Base-by-base conservation (phyloP, 2,113 vertebrate genomes). In the Callospermophilus lateralis region DNA sequence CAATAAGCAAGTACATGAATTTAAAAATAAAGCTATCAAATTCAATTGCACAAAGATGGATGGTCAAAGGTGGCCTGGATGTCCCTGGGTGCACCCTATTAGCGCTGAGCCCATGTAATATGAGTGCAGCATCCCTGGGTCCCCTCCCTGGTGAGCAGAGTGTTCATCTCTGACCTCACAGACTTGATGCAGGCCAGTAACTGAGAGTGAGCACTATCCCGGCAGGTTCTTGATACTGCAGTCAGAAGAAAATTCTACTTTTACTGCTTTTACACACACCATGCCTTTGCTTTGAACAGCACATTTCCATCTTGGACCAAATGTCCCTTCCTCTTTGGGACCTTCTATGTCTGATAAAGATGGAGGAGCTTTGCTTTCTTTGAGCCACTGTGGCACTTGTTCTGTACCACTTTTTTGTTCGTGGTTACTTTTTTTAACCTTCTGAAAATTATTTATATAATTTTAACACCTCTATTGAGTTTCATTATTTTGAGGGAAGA, bases 101-200 rank as follows among this genome's bases (percentile, higher is more conserved):
- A 9, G 42, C 74, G 84, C 68, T 17, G 39, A 81, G 79, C 15
- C 39, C 34, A 3, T 9, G 34, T 2, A 11, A 0, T 1, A 45
- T 11, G 42, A 65, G 16, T 17, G 37, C n/a, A 2, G 24, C 34
- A 12, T n/a, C 53, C 19, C 37, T 1, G 13, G 37, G 48, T 26
- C 51, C 32, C 20, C n/a, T 8, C 65, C 63, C 58, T 37, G 72
- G 28, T 24, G 58, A 10, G 1, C 48, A 10, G 45, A 32, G 26
- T 42, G 0, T 10, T 53, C 3, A 4, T 15, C 0, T 0, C 74
- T 11, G 17, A 16, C 19, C 37, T 48, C 16, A 1, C 0, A 0
- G 34, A 22, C 34, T 1, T 1, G 26, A 45, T 13, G 15, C 19
- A 48, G 32, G 32, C 48, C 22, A 11, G 19, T 34, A 10, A 13